Percentiles rank a stretch among this genome's conserved stretches.
Conservation (phyloP, 1,140 invertebrate species). For the Teleopsis dalmanni region DNA sequence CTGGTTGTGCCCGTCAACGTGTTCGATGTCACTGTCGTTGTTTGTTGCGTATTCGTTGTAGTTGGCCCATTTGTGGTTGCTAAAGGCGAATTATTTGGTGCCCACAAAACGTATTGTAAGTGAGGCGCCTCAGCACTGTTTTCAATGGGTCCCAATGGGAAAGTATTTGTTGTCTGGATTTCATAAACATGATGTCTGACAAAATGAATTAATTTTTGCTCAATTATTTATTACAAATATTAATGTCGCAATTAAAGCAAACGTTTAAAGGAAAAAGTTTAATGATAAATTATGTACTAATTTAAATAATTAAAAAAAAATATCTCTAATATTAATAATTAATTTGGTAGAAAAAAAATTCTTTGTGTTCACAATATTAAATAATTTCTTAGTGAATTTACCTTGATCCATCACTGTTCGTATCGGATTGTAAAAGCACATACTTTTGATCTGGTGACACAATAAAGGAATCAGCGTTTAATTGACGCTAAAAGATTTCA, state of each 20-base stretch:
- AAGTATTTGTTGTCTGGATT: slow-evolving; percentile 58
- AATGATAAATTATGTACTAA: background rate
- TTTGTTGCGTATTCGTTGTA: slow-evolving; percentile 1
- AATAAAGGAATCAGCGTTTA: slow-evolving; percentile 65
- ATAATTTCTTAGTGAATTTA: background rate
- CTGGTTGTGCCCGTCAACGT: slow-evolving; percentile 25
- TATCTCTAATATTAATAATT: background rate
- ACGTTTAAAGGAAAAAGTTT: background rate
- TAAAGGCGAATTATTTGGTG: slow-evolving; percentile 47
- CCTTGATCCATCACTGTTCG: slow-evolving; percentile 45
- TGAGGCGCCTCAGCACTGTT: slow-evolving; percentile 55
- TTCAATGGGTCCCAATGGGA: slow-evolving; percentile 55
- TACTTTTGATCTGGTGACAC: slow-evolving; percentile 69
- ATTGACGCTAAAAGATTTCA: slow-evolving; percentile 53
- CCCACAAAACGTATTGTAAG: slow-evolving; percentile 63
- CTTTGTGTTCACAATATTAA: background rate
- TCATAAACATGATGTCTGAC: slow-evolving; percentile 65
- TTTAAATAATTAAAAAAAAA: background rate
- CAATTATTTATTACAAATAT: too few relatives aligned
- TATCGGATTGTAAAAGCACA: slow-evolving; percentile 64
- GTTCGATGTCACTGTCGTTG: slow-evolving; percentile 10
- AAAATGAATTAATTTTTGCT: too few relatives aligned
- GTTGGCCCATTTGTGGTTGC: slow-evolving; percentile 5
- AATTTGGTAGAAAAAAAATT: background rate
- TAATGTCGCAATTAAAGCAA: too few relatives aligned